Evolutionary conservation across 92 coral and sea anemone species (phyloP), one percentile per base, ranked within the genome.

Genomic region (Porites evermanni): DNA sequence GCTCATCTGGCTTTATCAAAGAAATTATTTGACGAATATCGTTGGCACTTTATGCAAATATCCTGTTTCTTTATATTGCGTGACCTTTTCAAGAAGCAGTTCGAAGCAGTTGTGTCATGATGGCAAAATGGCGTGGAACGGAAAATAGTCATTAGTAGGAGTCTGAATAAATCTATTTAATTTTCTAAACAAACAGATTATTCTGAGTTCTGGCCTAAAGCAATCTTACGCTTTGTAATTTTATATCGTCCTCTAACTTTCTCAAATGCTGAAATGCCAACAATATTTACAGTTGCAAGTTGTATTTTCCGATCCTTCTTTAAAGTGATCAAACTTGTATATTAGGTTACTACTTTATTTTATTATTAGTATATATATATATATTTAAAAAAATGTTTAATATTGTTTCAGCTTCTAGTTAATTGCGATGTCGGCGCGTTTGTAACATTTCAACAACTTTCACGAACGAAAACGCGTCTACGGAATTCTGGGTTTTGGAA

Each of bases 141-240:
- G 18, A 58, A 44, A 19, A 2, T 19, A 2, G 20, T 17, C 24
- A 53, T 26, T 26, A 54, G 70, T 21, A 29, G 70, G 78, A 24
- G 59, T 38, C 53, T 44, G 14, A 56, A 26, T 26, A 21, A 69
- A 81, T 58, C 61, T 69, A 32, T 70, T 71, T 80, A 67, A 53
- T 47, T 54, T 71, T 69, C 66, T 47, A 54, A 81, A 70, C 86
- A 81, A 81, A 81, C 78, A 38, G 54, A 24, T 67, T 47, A 26
- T 53, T 79, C 64, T 52, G 51, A 44, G 6, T 67, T 50, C 29
- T 64, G 32, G 61, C 54, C 8, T 65, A 21, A 20, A 26, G 13
- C 54, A 19, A 38, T 44, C 64, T 50, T 13, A 23, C 12, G 11
- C 6, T 20, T 61, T 13, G 21, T 20, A 47, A 50, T 12, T 79